Base-by-base conservation (phyloP, 2,113 vertebrate species). In the Choloepus hoffmanni region DNA sequence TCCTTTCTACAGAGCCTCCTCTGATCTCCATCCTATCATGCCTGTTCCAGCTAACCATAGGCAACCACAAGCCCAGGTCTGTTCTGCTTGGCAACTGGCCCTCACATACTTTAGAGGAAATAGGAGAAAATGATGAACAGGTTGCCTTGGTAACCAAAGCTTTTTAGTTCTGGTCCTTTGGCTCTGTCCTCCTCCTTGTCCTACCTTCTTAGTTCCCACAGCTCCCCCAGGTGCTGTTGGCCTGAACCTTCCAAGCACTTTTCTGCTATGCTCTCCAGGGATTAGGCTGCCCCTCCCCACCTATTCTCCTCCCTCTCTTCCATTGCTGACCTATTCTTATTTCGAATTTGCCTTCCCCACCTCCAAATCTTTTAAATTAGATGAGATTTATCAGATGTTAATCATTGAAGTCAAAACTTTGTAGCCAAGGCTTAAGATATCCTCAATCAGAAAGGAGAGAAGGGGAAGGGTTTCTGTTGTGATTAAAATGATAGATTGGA, bases 331-430 rank as follows among this genome's bases (percentile, higher is more conserved):
- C 40, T 68, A 48, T 70, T 78, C 19, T 79, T 36, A 87, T 60
- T 96, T 36, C 53, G 43, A 92, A 89, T 8, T 58, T 86, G 36
- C n/a, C 7, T 94, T 92, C 30, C 9, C 28, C 36, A 3, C 73
- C 10, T 33, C 18, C 78, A 65, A 76, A 45, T 4, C 30, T 96
- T 92, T 65, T 60, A 91, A 78, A 3, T 86, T 92, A 92, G 5
- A 92, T 92, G 36, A 43, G 5, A 77, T 92, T 73, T 84, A 65
- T 81, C 73, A 91, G 19, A 6, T 89, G 9, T 60, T 94, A 92
- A 72, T 83, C 43, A 87, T 2, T 74, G 11, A 96, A 67, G 18
- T 68, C 28, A 94, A 95, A 81, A 76, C 23, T 87, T 67, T 62
- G 48, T 65, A 82, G n/a, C 50, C 40, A 88, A 3, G 14, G 68